Conservation (phyloP, 92 coral and sea anemone genomes). For the Umimayanthus chanpuru region DNA sequence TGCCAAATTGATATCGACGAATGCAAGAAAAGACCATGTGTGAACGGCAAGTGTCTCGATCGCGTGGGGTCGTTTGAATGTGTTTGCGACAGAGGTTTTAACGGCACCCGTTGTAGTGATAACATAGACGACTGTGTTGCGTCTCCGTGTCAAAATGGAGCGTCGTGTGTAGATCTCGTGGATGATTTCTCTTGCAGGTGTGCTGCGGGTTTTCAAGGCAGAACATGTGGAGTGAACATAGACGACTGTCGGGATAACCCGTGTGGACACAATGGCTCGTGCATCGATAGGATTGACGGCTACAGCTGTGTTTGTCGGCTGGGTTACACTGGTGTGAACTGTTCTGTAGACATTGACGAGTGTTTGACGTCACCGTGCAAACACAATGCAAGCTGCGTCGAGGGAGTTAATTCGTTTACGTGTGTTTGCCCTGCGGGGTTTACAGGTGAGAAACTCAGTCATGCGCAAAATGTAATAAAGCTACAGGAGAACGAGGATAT, state of each 20-base stretch:
- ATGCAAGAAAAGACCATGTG: conserved; percentile 67
- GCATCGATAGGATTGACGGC: conserved; percentile 64
- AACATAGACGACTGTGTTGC: conserved; percentile 70
- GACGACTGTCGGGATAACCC: conserved; percentile 74
- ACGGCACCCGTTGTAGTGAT: conserved; percentile 62
- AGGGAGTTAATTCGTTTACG: conserved; percentile 58
- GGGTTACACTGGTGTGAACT: conserved; percentile 78
- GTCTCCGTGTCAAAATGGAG: conserved; percentile 73
- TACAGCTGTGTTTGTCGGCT: conserved; percentile 67
- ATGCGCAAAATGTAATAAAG: background rate
- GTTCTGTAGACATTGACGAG: conserved; percentile 76
- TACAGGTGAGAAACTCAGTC: conserved; percentile 56
- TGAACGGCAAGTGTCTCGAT: conserved; percentile 73
- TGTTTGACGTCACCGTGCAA: conserved; percentile 48
- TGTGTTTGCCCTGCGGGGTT: conserved; percentile 70
- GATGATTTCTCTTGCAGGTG: conserved; percentile 70
- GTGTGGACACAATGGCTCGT: conserved; percentile 75
- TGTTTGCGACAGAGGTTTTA: conserved; percentile 68
- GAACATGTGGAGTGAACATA: conserved; percentile 75
- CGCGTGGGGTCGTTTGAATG: conserved; percentile 70
- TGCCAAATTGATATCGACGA: conserved; percentile 71
- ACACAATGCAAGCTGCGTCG: conserved; percentile 68
- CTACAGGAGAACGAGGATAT: background rate
- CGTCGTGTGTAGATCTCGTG: conserved; percentile 71
- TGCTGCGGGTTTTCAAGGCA: conserved; percentile 76